Percentiles rank a stretch among this genome's conserved stretches.
phyloP scores from a whole-genome alignment of 2,113 vertebrate species.

The Dissostichus mawsoni region DNA sequence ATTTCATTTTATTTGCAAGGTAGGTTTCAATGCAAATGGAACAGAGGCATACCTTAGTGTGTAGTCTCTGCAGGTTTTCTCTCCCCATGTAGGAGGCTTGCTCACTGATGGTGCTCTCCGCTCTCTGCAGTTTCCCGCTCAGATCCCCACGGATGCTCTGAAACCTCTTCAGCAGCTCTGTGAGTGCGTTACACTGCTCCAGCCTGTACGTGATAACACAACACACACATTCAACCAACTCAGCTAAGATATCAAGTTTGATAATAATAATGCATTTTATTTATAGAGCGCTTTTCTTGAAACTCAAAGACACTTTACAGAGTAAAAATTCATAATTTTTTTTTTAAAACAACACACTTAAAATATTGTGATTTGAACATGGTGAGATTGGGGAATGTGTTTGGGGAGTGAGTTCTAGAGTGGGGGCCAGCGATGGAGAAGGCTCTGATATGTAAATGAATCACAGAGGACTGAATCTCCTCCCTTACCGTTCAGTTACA shows the following conservation, averaged over 20 bases:
- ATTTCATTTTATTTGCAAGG: not conserved
- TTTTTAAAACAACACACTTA: too few species aligned
- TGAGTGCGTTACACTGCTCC: constrained; percentile 86
- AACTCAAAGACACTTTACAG: too few species aligned
- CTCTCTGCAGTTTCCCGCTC: constrained; percentile 87
- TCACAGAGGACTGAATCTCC: not conserved
- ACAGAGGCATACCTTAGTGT: constrained; percentile 82
- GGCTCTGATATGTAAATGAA: not conserved
- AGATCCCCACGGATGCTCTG: constrained; percentile 85
- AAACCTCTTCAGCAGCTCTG: constrained; percentile 90
- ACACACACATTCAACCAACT: not conserved
- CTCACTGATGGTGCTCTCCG: constrained; percentile 86
- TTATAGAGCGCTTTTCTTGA: too few species aligned
- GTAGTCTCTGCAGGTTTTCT: constrained; percentile 89
- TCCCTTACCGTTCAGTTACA: constrained; percentile 85
- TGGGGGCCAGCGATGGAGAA: too few species aligned
- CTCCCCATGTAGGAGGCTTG: constrained; percentile 91
- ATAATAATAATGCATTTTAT: too few species aligned
- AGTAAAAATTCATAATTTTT: too few species aligned
- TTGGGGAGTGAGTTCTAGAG: too few species aligned
- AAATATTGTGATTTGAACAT: too few species aligned
- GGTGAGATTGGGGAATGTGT: too few species aligned
- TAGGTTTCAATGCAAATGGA: not conserved
- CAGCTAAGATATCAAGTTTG: not conserved
- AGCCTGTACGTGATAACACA: constrained; percentile 72